Conservation (phyloP, 2,797 vertebrate species). For the Atherinosoma microstoma region DNA sequence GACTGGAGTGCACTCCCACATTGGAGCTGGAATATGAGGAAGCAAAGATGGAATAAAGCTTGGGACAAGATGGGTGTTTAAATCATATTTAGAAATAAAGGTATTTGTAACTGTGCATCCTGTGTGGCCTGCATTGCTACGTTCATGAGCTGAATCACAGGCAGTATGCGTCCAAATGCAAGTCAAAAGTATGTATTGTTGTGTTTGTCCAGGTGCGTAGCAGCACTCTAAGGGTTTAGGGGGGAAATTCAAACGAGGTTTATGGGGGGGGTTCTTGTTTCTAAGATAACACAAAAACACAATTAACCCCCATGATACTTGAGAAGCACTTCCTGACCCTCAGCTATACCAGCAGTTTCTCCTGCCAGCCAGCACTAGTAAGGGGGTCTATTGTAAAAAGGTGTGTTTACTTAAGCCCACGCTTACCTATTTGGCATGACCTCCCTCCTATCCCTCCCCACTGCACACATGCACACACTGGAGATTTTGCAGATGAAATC, state of each 20-base stretch:
- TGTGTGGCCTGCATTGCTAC: slow-evolving; percentile 17
- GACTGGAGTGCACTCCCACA: slow-evolving; percentile 32
- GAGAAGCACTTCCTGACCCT: slow-evolving; percentile 78
- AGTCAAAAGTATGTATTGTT: slow-evolving; percentile 62
- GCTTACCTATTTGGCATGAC: slow-evolving; percentile 68
- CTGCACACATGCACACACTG: slow-evolving; percentile 17
- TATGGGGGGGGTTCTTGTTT: slow-evolving; percentile 72
- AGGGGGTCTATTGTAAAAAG: slow-evolving; percentile 77
- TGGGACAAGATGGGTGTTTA: slow-evolving; percentile 2
- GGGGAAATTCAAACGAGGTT: slow-evolving; percentile 44
- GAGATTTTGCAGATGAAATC: slow-evolving; percentile 57
- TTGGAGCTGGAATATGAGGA: slow-evolving; percentile 2
- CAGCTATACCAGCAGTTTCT: slow-evolving; percentile 64
- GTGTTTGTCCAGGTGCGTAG: slow-evolving; percentile 80
- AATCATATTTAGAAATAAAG: slow-evolving; percentile 15
- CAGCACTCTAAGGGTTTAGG: slow-evolving; percentile 35
- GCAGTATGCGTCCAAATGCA: slow-evolving; percentile 16
- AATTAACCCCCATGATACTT: slow-evolving; percentile 79
- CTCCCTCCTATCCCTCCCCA: slow-evolving; percentile 2
- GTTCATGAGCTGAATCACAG: background rate
- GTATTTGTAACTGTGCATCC: background rate
- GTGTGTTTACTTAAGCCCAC: slow-evolving; percentile 77
- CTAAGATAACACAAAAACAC: slow-evolving; percentile 85
- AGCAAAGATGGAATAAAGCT: slow-evolving; percentile 5
- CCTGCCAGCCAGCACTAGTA: slow-evolving; percentile 57